Evolutionary conservation across 2,113 vertebrate genomes (phyloP).

Genomic region (Columba janthina): DNA sequence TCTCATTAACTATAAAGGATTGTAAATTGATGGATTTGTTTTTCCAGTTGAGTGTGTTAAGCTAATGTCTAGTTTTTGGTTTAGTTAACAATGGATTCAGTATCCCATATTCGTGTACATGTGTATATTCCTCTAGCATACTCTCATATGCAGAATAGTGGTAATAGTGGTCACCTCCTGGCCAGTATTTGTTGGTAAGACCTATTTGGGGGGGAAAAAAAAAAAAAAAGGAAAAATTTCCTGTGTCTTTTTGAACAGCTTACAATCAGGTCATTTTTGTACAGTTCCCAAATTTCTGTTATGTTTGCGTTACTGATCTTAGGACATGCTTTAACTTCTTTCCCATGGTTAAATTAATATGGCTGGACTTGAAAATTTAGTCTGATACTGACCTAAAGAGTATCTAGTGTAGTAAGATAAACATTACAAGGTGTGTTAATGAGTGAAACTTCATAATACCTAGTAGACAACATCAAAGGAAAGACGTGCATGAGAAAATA

Average conservation of each 20-base stretch:
- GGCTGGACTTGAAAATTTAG: background rate
- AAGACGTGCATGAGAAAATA: background rate
- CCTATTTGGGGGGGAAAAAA: background rate
- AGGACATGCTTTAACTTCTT: background rate
- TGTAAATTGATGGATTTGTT: background rate
- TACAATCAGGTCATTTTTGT: background rate
- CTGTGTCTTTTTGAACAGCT: background rate
- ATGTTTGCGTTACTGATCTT: background rate
- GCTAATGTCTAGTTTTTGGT: background rate
- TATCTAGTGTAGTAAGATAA: background rate
- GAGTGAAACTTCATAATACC: background rate
- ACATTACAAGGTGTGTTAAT: background rate
- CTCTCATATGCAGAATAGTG: background rate
- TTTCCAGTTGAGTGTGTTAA: background rate
- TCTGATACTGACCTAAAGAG: background rate
- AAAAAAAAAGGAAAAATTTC: background rate
- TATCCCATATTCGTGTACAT: background rate
- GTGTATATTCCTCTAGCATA: background rate
- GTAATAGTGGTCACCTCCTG: background rate
- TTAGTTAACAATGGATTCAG: background rate
- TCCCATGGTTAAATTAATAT: background rate
- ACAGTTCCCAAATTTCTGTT: background rate
- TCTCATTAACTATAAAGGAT: background rate
- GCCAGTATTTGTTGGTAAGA: background rate
- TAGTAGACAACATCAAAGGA: background rate